Evolutionary conservation across 1,140 invertebrate species (phyloP), one percentile per base, ranked within the genome.

Genomic region (Micrasema minimum): DNA sequence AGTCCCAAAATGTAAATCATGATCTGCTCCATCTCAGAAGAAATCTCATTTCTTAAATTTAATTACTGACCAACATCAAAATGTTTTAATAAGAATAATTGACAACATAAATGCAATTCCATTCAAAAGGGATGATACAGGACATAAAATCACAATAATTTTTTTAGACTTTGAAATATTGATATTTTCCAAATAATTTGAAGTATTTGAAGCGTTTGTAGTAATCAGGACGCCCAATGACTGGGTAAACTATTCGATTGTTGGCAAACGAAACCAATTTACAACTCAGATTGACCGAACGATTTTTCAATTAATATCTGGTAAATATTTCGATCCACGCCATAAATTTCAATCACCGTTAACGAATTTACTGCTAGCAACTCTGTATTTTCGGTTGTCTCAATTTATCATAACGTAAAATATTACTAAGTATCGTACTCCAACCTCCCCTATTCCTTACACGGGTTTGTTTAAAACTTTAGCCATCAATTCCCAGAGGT

Each of bases 351-450:
- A 71, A 75, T 75, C 72, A 72, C 69, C 59, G 50, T 50, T 75
- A 75, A 75, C 73, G 73, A 75, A 75, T 75, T 75, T 72, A 72
- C 69, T 75, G 69, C 73, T 57, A 69, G 69, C 69, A 46, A 66
- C 18, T 68, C 57, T 64, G 69, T 69, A 69, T 75, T 75, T 72
- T 75, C 69, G 73, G 66, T 66, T 75, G 73, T 75, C 73, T 75
- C 73, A 69, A 75, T 75, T 72, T 75, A 75, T 75, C 73, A 75
- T 72, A 75, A 61, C 59, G 66, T 75, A 75, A 75, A 75, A 75
- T 75, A 72, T 75, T 72, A 61, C 69, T 69, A 74, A 69, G 73
- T 75, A 69, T 72, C 69, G 61, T 66, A 68, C 65, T 68, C 65
- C 38, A 71, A 71, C 6, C 62, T 65, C 50, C 71, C 65, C 67